Conservation (phyloP, 2,113 vertebrate genomes). For the Cariama cristata region DNA sequence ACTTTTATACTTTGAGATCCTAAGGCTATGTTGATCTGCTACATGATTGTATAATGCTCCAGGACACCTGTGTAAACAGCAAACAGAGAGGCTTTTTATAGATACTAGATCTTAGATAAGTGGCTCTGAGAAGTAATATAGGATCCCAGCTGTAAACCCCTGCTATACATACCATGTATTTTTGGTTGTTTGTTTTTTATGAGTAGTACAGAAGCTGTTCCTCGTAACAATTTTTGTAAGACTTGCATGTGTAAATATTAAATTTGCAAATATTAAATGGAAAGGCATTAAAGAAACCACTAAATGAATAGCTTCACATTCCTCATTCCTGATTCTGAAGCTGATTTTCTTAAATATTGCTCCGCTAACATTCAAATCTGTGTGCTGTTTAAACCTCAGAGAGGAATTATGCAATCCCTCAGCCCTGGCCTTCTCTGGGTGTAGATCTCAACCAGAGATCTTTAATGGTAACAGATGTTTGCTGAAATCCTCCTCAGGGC, state of each 20-base stretch:
- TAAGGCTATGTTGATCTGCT: conserved; percentile 44
- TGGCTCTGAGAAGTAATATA: conserved; percentile 21
- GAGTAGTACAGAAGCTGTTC: conserved; percentile 30
- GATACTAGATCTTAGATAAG: conserved; percentile 62
- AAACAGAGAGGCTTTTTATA: conserved; percentile 60
- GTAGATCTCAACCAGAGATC: conserved; percentile 9
- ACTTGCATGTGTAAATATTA: conserved; percentile 33
- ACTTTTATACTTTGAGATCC: conserved; percentile 38
- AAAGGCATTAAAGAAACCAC: conserved; percentile 24
- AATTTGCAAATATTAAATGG: conserved; percentile 54
- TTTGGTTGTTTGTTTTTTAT: conserved; percentile 45
- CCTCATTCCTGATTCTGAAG: not conserved
- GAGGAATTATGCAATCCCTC: conserved; percentile 14
- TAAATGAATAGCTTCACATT: conserved; percentile 30
- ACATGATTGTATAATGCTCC: conserved; percentile 52
- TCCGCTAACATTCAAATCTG: not conserved
- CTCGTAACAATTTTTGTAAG: conserved; percentile 26
- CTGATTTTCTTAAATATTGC: conserved; percentile 4
- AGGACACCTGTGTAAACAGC: conserved; percentile 66
- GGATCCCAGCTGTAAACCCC: conserved; percentile 28
- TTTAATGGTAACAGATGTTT: conserved; percentile 70
- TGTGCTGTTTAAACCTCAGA: conserved; percentile 4
- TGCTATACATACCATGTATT: conserved; percentile 1
- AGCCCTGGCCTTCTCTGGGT: not conserved
- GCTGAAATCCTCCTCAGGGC: conserved; percentile 52